These are phyloP conservation scores for Formica exsecta DNA, from an alignment of 1,140 invertebrate species.

Conservation along the genomic window DNA sequence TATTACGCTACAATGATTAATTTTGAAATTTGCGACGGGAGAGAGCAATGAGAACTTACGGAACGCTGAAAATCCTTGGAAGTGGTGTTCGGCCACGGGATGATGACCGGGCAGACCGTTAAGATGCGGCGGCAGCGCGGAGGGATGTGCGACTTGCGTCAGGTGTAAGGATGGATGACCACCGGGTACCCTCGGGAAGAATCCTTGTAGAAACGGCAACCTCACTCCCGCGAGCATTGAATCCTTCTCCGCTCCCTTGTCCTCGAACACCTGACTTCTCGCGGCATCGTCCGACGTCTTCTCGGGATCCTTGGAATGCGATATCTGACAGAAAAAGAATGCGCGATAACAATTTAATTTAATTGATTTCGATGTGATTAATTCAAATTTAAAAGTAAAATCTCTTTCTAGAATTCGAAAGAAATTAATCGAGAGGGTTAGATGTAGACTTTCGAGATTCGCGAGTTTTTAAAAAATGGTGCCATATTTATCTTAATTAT, in stretches of 20 bases:
- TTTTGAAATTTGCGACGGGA: neutral
- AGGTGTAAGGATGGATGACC: constrained; percentile 72
- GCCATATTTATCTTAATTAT: neutral
- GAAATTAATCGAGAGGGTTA: too few relatives aligned
- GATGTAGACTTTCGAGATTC: too few relatives aligned
- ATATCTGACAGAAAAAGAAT: neutral
- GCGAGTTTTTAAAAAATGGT: neutral
- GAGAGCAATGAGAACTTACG: constrained; percentile 76
- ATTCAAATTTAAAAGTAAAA: neutral
- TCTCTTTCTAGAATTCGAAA: neutral
- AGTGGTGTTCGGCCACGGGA: constrained; percentile 76
- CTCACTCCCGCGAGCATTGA: constrained; percentile 55
- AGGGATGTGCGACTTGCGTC: constrained; percentile 72
- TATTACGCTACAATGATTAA: neutral
- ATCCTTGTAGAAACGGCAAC: constrained; percentile 73
- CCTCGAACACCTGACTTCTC: constrained; percentile 10
- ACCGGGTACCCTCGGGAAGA: constrained; percentile 65
- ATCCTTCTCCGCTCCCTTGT: constrained; percentile 58
- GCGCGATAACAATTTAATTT: neutral
- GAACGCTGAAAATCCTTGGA: constrained; percentile 83
- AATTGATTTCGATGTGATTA: neutral
- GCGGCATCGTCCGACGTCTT: constrained; percentile 11
- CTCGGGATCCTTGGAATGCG: constrained; percentile 46
- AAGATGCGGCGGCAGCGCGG: constrained; percentile 72
- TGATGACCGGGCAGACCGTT: constrained; percentile 71